Conservation (phyloP, 2,888 invertebrate species). For the Cetonia aurata region DNA sequence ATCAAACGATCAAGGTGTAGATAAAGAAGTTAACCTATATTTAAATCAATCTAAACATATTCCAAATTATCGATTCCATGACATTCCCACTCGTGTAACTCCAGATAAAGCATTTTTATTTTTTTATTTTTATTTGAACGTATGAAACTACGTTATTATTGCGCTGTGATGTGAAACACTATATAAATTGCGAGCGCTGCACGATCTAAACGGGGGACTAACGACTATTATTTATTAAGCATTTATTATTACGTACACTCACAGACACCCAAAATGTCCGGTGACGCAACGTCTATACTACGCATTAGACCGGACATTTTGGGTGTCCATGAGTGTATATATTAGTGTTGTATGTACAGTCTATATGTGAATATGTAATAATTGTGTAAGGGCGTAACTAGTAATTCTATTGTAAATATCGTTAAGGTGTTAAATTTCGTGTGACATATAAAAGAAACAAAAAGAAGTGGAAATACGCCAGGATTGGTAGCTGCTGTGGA, state of each 20-base stretch:
- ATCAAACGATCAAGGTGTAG: slow-evolving; percentile 37
- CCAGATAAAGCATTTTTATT: not conserved
- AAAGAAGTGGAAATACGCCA: not conserved
- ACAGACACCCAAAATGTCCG: too few relatives aligned
- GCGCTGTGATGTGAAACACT: not conserved
- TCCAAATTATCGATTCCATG: not conserved
- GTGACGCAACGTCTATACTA: too few relatives aligned
- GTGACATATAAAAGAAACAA: not conserved
- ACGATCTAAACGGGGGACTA: too few relatives aligned
- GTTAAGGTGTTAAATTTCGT: not conserved
- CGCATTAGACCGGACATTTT: too few relatives aligned
- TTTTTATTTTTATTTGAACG: not conserved
- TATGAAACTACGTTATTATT: not conserved
- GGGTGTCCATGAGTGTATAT: too few relatives aligned
- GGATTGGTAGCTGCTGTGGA: not conserved
- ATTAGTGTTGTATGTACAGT: not conserved
- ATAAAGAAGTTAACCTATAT: not conserved
- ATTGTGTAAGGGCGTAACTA: not conserved
- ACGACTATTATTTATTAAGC: too few relatives aligned
- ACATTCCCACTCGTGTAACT: not conserved
- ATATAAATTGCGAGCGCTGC: not conserved
- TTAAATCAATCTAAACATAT: not conserved
- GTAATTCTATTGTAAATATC: not conserved
- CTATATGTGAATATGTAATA: not conserved
- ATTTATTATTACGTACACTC: too few relatives aligned